Base-by-base conservation (phyloP, 2,113 vertebrate species). In the Gulo gulo region DNA sequence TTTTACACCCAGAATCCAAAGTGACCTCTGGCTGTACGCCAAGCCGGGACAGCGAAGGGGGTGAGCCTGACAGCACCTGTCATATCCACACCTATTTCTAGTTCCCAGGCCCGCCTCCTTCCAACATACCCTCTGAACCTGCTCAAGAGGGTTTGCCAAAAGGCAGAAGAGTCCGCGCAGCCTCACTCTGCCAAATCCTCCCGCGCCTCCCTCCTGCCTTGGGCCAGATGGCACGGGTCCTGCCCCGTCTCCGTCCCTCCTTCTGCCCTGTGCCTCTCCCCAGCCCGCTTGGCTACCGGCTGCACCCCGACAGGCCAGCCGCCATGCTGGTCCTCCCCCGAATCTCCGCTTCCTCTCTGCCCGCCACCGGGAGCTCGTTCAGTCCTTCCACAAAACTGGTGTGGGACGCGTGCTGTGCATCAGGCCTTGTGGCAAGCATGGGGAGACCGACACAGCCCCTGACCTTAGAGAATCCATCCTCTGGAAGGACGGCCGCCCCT, bases 1-100 rank as follows among this genome's bases (percentile, higher is more conserved):
- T 98, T 98, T 98, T 95, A 98, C 95, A 97, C 96, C 24, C 82
- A 42, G 98, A 26, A 98, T 98, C 98, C 98, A 98, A 96, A 74
- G 82, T 97, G 98, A 98, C 98, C 98, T 98, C 94, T 96, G 98
- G 97, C 97, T 97, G 74, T 96, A 93, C 29, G 34, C 85, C 57
- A 78, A 82, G 50, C 96, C 86, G 93, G 98, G 98, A 97, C 93
- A 97, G 95, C 88, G 84, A 98, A 98, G 97, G 96, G 98, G 98
- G 92, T 0, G 0, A 96, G 97, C 95, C 97, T 95, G 97, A 94
- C 65, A 93, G 96, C 97, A 59, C 96, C 97, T 76, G 50, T 88
- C 84, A 97, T 97, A 98, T 94, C 97, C 79, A 63, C 55, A 79
- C 89, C 94, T 16, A 85, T 82, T 95, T 65, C 94, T 52, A 82